These are phyloP conservation scores for Lymantria monacha DNA, from an alignment of 2,888 invertebrate species.

Conservation along the genomic window DNA sequence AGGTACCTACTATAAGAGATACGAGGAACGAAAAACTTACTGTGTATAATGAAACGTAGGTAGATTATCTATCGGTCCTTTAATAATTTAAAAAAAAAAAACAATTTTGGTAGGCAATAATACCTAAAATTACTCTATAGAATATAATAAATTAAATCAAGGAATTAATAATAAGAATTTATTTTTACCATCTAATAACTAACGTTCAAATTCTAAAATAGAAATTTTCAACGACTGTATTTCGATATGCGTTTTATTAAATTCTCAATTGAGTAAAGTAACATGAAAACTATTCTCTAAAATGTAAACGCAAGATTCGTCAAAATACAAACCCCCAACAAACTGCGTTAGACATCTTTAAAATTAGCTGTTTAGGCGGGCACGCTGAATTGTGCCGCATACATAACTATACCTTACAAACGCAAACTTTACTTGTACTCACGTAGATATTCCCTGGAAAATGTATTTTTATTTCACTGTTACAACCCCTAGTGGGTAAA, in stretches of 20 bases:
- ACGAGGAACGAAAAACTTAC: too few relatives aligned
- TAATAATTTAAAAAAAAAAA: too few relatives aligned
- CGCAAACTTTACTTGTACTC: slow-evolving; percentile 76
- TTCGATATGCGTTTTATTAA: too few relatives aligned
- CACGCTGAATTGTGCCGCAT: slow-evolving; percentile 61
- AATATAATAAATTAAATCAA: too few relatives aligned
- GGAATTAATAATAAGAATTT: too few relatives aligned
- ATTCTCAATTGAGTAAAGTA: slow-evolving; percentile 7
- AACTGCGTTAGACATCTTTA: slow-evolving; percentile 55
- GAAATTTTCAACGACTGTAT: too few relatives aligned
- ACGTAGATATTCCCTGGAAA: slow-evolving; percentile 77
- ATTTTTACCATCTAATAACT: too few relatives aligned
- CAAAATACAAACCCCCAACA: slow-evolving; percentile 43
- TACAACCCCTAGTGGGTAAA: slow-evolving; percentile 46
- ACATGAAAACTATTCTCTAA: slow-evolving; percentile 33
- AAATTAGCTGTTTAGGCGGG: slow-evolving; percentile 76
- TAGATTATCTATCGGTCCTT: not conserved
- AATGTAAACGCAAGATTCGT: slow-evolving; percentile 27
- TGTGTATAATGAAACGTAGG: too few relatives aligned
- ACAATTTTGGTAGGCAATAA: too few relatives aligned
- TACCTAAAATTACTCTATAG: too few relatives aligned
- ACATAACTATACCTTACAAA: slow-evolving; percentile 54
- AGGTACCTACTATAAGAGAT: too few relatives aligned
- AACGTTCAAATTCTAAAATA: too few relatives aligned
- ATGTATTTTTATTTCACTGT: slow-evolving; percentile 78